A percentile compares a stretch with the other conserved stretches of the same genome.
These are phyloP conservation scores for Drosophila mojavensis DNA, from an alignment of 1,140 invertebrate species.

Conservation along the genomic window DNA sequence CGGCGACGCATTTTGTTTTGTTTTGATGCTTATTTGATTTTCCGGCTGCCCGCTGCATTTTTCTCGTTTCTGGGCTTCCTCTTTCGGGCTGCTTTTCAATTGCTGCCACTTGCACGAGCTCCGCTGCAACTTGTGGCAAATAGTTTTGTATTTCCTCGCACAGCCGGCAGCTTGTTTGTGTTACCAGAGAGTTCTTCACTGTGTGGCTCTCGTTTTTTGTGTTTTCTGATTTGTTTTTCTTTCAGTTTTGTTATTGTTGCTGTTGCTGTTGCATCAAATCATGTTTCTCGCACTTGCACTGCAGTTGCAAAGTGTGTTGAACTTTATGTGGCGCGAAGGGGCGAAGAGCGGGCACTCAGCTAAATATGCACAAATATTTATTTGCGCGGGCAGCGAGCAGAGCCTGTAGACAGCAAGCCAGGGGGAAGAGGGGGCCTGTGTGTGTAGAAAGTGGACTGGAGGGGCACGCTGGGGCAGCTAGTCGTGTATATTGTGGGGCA, in stretches of 20 bases:
- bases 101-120: slow-evolving; percentile 20
- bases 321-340: slow-evolving; percentile 55
- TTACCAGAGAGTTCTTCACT: slow-evolving; percentile 44
- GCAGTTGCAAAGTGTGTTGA: slow-evolving; percentile 73
- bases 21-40: slow-evolving; percentile 80
- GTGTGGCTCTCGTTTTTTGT: slow-evolving; percentile 1
- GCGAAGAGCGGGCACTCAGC: slow-evolving; percentile 19
- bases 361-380: slow-evolving; percentile 82
- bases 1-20: slow-evolving; percentile 61
- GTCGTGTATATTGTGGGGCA: slow-evolving; percentile 29
- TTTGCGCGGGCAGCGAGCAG: slow-evolving; percentile 45
- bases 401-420: neutral
- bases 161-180: slow-evolving; percentile 72
- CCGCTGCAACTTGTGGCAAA: slow-evolving; percentile 72
- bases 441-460: neutral
- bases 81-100: slow-evolving; percentile 43
- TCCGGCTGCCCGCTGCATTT: slow-evolving; percentile 59
- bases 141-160: slow-evolving; percentile 61
- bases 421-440: neutral
- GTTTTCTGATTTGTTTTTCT: neutral
- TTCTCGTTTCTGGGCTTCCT: neutral
- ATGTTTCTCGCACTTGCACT: slow-evolving; percentile 68
- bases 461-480: neutral
- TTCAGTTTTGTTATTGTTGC: slow-evolving; percentile 20
- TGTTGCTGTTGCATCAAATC: slow-evolving; percentile 51